Evolutionary conservation across 2,888 invertebrate genomes (phyloP).

Genomic region (Leptothorax acervorum): DNA sequence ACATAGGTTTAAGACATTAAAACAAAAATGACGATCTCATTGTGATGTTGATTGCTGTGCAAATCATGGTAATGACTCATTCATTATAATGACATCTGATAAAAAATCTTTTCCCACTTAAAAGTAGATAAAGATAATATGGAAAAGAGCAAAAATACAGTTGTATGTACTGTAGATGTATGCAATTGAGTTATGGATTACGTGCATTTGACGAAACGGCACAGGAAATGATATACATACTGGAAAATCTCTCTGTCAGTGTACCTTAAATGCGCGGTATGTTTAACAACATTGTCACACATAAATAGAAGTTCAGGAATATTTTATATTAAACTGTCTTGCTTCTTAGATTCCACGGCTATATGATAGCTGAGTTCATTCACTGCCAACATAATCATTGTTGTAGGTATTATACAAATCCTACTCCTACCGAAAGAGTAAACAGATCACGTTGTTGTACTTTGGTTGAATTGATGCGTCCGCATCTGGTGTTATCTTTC

Average conservation of each 20-base stretch:
- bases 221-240: neutral
- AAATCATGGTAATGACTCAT: constrained; percentile 61
- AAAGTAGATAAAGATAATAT: constrained; percentile 11
- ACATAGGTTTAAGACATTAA: constrained; percentile 74
- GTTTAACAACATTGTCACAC: constrained; percentile 55
- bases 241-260: constrained; percentile 63
- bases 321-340: constrained; percentile 61
- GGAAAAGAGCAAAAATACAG: constrained; percentile 31
- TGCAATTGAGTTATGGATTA: constrained; percentile 22
- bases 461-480: constrained; percentile 65
- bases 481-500: constrained; percentile 56
- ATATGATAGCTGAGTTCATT: constrained; percentile 73
- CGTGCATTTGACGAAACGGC: neutral
- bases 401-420: constrained; percentile 74
- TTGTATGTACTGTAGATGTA: constrained; percentile 1
- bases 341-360: constrained; percentile 70
- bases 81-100: constrained; percentile 67
- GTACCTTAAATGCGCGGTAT: constrained; percentile 65
- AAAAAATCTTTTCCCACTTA: constrained; percentile 36
- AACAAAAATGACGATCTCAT: constrained; percentile 77
- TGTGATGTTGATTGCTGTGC: constrained; percentile 78
- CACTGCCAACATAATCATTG: constrained; percentile 80
- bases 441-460: constrained; percentile 64
- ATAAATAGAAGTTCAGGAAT: constrained; percentile 34
- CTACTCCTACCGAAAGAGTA: constrained; percentile 66